phyloP scores from a whole-genome alignment of 37 sponge, comb jelly and placozoan species.

The Halisarca cf. caerulea region DNA sequence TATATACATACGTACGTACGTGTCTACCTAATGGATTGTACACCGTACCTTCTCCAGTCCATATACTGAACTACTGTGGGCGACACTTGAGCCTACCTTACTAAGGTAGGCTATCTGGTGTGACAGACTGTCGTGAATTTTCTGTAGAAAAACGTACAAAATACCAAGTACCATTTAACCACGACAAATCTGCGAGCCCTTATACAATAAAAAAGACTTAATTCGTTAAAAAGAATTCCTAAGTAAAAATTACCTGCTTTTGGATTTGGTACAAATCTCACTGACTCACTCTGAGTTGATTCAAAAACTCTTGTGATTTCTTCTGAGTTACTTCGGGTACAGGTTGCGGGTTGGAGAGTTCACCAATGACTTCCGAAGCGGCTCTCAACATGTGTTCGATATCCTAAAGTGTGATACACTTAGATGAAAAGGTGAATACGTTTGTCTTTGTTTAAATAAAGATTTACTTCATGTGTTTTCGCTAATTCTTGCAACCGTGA shows the following conservation, averaged over 20 bases:
- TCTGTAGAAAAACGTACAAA: not conserved
- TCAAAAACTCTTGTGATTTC: slow-evolving; percentile 12
- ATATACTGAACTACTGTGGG: slow-evolving; percentile 18
- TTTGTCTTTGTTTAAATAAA: not conserved
- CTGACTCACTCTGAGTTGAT: not conserved
- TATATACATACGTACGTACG: too few species aligned
- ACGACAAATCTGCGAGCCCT: too few species aligned
- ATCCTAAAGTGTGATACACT: not conserved
- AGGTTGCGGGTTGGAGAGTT: not conserved
- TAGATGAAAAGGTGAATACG: not conserved
- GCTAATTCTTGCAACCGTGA: not conserved
- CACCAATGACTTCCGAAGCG: not conserved
- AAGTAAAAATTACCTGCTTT: too few species aligned
- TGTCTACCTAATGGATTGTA: too few species aligned
- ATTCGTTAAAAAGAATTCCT: too few species aligned
- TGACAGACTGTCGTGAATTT: slow-evolving; percentile 9
- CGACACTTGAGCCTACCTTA: not conserved
- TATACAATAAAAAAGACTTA: too few species aligned
- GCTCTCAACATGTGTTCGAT: not conserved
- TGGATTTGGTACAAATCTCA: too few species aligned
- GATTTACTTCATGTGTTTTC: not conserved
- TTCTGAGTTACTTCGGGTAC: not conserved
- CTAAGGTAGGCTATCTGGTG: not conserved
- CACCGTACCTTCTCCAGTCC: slow-evolving; percentile 28
- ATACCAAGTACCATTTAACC: too few species aligned